Base-by-base conservation (phyloP, 2,888 invertebrate species). In the Acronicta aceris region DNA sequence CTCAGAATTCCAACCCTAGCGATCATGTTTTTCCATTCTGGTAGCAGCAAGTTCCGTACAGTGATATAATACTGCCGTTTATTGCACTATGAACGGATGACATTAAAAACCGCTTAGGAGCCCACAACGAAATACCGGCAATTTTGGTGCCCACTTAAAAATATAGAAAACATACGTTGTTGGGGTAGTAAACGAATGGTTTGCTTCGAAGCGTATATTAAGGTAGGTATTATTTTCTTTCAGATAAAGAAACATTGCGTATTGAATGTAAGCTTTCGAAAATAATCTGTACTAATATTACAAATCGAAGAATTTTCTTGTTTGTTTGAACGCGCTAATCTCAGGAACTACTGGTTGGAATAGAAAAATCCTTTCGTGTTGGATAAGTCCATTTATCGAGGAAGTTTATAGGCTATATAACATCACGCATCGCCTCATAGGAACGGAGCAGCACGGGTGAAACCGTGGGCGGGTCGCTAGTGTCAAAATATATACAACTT, bases 71-170 rank as follows among this genome's bases (percentile, higher is more conserved):
- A 81, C 75, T 72, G 74, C 74, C 80, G 81, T 85, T 87, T 88
- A 88, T 88, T 84, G 82, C 86, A 76, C 72, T 67, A 79, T 74
- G 72, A 74, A 70, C 82, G 87, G 85, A 87, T 86, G 88, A 88
- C 90, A 91, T 91, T 91, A 91, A 91, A 91, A 92, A 92, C 82
- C 86, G 90, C 89, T 92, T 91, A 91, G 70, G 76, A 77, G 62
- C 74, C 77, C 74, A 76, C 81, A 71, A 87, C 83, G 83, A 84
- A 84, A 82, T 66, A 82, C 78, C 71, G 61, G 78, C 81, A 76
- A 82, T 83, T 79, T 84, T 74, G 69, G 78, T 78, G 59, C 66
- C 81, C 71, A 81, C 73, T 74, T 76, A 76, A 62, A 83, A 85
- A 84, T 82, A 83, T 78, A 72, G 76, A 64, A 62, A 65, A 51